A percentile compares a stretch with the other conserved stretches of the same genome.
Evolutionary conservation across 2,113 vertebrate genomes (phyloP).

Genomic region (Callopanchax toddi): DNA sequence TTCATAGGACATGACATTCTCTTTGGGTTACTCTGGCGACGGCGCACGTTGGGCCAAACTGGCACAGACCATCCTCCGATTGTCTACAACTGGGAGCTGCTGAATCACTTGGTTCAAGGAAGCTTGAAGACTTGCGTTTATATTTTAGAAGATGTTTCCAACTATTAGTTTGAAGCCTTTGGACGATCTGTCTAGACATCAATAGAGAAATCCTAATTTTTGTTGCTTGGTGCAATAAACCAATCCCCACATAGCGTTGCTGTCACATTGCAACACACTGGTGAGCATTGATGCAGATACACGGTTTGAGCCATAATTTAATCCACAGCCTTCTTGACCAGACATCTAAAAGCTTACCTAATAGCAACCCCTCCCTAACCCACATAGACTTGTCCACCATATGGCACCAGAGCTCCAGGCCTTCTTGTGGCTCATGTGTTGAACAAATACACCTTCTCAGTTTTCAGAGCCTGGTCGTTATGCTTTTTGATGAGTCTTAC

Average conservation of each 20-base stretch:
- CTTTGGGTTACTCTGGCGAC: conserved; percentile 44
- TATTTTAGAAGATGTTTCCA: background rate
- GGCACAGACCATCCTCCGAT: conserved; percentile 30
- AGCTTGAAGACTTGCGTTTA: too few relatives aligned
- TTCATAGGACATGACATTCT: conserved; percentile 63
- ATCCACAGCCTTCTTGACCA: conserved; percentile 53
- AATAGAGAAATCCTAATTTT: background rate
- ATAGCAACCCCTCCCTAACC: conserved; percentile 34
- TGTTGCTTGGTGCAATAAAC: background rate
- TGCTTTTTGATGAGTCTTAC: background rate
- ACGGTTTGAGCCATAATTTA: conserved; percentile 42
- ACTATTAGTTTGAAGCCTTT: background rate
- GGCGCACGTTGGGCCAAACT: conserved; percentile 19
- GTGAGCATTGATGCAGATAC: conserved; percentile 41
- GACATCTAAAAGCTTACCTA: conserved; percentile 56
- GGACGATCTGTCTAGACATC: background rate
- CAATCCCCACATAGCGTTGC: conserved; percentile 6
- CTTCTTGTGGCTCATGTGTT: conserved; percentile 63
- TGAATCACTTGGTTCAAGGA: background rate
- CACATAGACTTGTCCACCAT: conserved; percentile 73
- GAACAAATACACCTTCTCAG: conserved; percentile 64
- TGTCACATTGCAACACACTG: conserved; percentile 19
- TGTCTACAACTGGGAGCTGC: too few relatives aligned
- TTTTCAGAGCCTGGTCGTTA: conserved; percentile 44
- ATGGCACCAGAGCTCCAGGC: conserved; percentile 77